Evolutionary conservation across 2,888 invertebrate genomes (phyloP), one percentile per base, ranked within the genome.

Genomic region (Pollenia angustigena): DNA sequence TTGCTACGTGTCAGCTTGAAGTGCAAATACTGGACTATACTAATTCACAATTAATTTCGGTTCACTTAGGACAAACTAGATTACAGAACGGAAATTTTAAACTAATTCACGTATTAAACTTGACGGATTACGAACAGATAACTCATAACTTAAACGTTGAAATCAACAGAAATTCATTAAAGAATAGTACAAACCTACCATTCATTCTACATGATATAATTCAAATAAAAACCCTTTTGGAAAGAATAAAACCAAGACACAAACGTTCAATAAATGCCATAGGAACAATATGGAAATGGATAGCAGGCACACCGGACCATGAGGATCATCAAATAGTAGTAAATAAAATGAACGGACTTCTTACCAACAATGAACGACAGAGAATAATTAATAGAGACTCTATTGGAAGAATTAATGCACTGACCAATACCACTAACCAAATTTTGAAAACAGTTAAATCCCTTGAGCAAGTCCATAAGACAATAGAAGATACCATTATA

Each of bases 11-110:
- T n/a, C 18, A 32, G 18, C 14, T 50, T 7, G 68, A 68, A n/a
- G 68, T 50, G 8, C 50, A 32, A 68, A 68, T 68, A 50, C 32
- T 68, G 50, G 50, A 50, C 68, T 68, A 68, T 32, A 50, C 68
- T n/a, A 23, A 18, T 11, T 68, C 68, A 7, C 68, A 68, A 68
- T 68, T 68, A 50, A 50, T 68, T 23, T 14, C 50, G 23, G 32
- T 68, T n/a, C 14, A 68, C 32, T n/a, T 50, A 4, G 68, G 68
- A 50, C 32, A 68, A 18, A 23, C 32, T 32, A 12, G 68, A 18
- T 4, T 68, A 40, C 60, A 40, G 40, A 60, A 60, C n/a, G 60
- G 40, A 60, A 40, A 40, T n/a, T 60, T 60, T 40, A 60, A 60
- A 40, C 14, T 40, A 11, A 60, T 60, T 60, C 58, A 60, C 56